Evolutionary conservation across 2,797 vertebrate species (phyloP).

Genomic region (Linurgus olivaceus): DNA sequence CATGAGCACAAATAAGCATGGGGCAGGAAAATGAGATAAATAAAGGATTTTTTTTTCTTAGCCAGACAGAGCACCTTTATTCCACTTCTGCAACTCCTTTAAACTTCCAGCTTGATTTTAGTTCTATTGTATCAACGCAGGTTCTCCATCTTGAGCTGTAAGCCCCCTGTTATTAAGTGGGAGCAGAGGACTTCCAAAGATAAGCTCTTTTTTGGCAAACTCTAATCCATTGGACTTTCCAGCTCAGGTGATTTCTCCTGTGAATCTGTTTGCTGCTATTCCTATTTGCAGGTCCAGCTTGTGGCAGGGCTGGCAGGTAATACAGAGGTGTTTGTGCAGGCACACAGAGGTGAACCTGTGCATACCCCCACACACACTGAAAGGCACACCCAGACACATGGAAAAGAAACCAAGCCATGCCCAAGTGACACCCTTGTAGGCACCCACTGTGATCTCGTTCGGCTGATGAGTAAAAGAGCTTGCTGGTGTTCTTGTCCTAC

Average conservation of each 20-base stretch:
- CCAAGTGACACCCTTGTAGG: accelerated
- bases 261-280: background rate
- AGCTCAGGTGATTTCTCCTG: background rate
- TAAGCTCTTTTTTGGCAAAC: background rate
- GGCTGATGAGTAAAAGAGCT: background rate
- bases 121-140: background rate
- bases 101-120: background rate
- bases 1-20: background rate
- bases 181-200: background rate
- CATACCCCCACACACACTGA: too few species aligned
- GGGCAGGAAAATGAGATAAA: background rate
- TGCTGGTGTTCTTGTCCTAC: background rate
- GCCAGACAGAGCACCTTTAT: background rate
- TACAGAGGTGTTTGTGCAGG: background rate
- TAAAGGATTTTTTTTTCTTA: background rate
- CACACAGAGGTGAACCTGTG: background rate
- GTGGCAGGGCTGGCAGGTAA: accelerated
- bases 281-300: background rate
- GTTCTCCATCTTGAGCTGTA: background rate
- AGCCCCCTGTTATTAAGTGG: background rate
- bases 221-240: background rate
- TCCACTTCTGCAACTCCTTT: background rate
- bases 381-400: background rate
- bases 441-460: background rate
- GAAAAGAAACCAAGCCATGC: accelerated